These are phyloP conservation scores for Actinernus sp. DNA, from an alignment of 92 coral and sea anemone species.

Conservation along the genomic window DNA sequence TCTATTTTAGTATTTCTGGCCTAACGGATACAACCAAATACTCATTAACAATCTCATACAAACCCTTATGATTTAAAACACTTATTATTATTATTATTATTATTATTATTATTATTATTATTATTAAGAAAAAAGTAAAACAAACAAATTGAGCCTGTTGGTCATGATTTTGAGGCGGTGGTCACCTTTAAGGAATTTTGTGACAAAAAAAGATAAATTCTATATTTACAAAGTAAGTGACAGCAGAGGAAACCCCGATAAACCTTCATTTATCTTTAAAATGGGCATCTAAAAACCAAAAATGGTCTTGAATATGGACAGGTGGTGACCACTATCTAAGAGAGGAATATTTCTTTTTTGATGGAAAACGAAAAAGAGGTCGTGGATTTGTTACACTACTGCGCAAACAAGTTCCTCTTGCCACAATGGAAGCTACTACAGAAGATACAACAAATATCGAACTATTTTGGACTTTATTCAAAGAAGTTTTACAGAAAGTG, in stretches of 20 bases:
- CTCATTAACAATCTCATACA: too few species aligned
- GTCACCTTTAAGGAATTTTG: conserved; percentile 5
- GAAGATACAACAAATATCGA: conserved; percentile 41
- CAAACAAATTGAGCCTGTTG: neutral
- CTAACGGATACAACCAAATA: too few species aligned
- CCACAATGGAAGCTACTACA: conserved; percentile 33
- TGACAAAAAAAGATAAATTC: conserved; percentile 1
- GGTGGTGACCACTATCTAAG: conserved; percentile 19
- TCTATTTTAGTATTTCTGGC: too few species aligned
- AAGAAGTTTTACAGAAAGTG: too few species aligned
- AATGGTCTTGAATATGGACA: conserved; percentile 21
- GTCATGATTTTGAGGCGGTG: conserved; percentile 12
- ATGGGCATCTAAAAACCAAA: conserved; percentile 13
- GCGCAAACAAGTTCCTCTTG: conserved; percentile 31
- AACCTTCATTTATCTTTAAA: conserved; percentile 23
- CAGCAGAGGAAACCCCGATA: conserved; percentile 13
- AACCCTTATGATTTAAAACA: too few species aligned
- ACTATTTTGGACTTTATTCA: conserved; percentile 59
- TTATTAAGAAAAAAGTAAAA: too few species aligned
- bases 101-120: too few species aligned
- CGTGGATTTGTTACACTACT: conserved; percentile 37
- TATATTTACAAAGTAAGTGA: conserved; percentile 17
- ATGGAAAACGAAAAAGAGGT: conserved; percentile 34
- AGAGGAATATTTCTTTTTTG: conserved; percentile 41
- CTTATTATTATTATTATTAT: too few species aligned